phyloP scores from a whole-genome alignment of 2,113 vertebrate genomes.

The Aptenodytes patagonicus region DNA sequence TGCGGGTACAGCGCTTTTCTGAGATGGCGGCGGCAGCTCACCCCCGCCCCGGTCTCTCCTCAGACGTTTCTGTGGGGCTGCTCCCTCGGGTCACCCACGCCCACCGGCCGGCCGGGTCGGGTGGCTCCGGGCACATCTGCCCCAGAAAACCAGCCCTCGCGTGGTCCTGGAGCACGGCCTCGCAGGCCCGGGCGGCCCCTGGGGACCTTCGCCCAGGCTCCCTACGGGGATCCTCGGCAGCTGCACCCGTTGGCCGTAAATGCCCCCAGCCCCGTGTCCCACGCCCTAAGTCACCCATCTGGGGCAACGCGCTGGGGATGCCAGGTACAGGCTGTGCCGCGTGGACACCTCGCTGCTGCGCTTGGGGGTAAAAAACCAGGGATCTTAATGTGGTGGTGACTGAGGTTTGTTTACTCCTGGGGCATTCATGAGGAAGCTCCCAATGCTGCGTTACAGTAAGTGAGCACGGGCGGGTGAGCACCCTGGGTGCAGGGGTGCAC shows the following conservation, averaged over 20 bases:
- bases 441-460: rapidly evolving
- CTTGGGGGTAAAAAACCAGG: rapidly evolving
- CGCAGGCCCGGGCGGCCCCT: rapidly evolving
- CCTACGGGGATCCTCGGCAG: neutral
- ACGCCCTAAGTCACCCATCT: too few relatives aligned
- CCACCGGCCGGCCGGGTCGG: too few relatives aligned
- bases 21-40: neutral
- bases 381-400: rapidly evolving
- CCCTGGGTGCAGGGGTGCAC: rapidly evolving
- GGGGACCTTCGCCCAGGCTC: neutral
- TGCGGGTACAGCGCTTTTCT: too few relatives aligned
- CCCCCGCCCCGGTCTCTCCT: rapidly evolving
- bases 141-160: neutral
- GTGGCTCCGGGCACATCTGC: too few relatives aligned
- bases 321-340: neutral
- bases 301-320: neutral
- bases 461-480: rapidly evolving
- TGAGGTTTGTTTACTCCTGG: too few relatives aligned
- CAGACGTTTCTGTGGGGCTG: neutral
- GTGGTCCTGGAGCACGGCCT: too few relatives aligned
- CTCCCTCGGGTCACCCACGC: rapidly evolving
- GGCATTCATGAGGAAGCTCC: neutral
- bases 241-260: rapidly evolving
- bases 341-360: neutral
- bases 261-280: neutral